These are phyloP conservation scores for Delichon dasypus DNA, from an alignment of 2,797 vertebrate genomes.

Conservation along the genomic window DNA sequence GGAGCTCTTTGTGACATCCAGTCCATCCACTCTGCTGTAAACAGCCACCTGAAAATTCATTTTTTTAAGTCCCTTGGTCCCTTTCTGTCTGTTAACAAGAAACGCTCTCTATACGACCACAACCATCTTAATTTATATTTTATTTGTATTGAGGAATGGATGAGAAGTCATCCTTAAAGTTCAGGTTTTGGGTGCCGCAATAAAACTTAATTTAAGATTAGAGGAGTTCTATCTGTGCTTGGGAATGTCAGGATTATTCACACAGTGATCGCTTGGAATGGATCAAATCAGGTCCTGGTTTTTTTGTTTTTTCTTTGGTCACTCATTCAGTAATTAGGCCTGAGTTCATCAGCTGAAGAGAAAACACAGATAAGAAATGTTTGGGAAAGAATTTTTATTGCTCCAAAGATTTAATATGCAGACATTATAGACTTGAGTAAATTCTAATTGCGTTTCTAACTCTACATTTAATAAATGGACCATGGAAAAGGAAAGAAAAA, in stretches of 20 bases:
- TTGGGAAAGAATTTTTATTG: slow-evolving; percentile 2
- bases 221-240: not conserved
- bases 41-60: not conserved
- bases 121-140: not conserved
- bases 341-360: not conserved
- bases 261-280: not conserved
- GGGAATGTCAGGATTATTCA: not conserved
- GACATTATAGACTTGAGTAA: slow-evolving; percentile 30
- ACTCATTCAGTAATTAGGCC: not conserved
- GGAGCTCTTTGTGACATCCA: not conserved
- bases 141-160: not conserved
- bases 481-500: not conserved
- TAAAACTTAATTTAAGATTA: not conserved
- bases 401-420: slow-evolving; percentile 17
- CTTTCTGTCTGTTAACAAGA: not conserved
- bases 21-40: not conserved
- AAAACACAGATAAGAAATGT: not conserved
- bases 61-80: not conserved
- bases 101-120: not conserved
- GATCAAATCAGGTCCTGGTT: not conserved
- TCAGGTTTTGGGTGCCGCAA: not conserved
- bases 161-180: not conserved
- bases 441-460: slow-evolving; percentile 54
- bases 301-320: not conserved
- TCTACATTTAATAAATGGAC: slow-evolving; percentile 57